These are phyloP conservation scores for Gephyroberyx darwinii DNA, from an alignment of 2,797 vertebrate species.

Conservation along the genomic window DNA sequence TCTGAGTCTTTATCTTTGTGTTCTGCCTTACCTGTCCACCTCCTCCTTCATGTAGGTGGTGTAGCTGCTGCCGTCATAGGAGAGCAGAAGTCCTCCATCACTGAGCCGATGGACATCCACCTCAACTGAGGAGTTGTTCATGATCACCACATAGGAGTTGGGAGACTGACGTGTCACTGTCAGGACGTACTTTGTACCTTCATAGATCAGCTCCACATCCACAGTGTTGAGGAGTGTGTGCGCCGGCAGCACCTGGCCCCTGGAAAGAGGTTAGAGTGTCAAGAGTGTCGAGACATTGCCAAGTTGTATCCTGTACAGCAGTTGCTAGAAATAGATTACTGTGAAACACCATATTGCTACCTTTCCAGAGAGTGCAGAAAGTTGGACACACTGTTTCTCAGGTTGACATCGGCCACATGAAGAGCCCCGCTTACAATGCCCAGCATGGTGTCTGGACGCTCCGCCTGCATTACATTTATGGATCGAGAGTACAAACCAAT, in stretches of 20 bases:
- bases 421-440: conserved; percentile 96
- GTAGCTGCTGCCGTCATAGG: conserved; percentile 98
- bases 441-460: conserved; percentile 96
- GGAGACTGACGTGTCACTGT: conserved; percentile 97
- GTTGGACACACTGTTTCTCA: conserved; percentile 96
- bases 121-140: conserved; percentile 92
- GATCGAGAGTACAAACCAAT: neutral
- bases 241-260: conserved; percentile 95
- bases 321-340: neutral
- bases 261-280: conserved; percentile 52
- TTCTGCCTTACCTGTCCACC: conserved; percentile 88
- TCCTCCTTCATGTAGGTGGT: conserved; percentile 99
- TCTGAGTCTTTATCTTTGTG: neutral
- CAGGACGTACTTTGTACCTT: conserved; percentile 92
- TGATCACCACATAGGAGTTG: conserved; percentile 97
- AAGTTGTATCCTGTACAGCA: neutral
- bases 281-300: neutral
- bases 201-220: conserved; percentile 96
- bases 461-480: conserved; percentile 81
- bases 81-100: conserved; percentile 93
- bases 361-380: conserved; percentile 98
- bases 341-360: conserved; percentile 68
- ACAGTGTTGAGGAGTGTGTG: conserved; percentile 96
- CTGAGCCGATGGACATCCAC: conserved; percentile 96
- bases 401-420: conserved; percentile 93